These are phyloP conservation scores for Gryon sp. DNA, from an alignment of 1,140 invertebrate species.

Conservation along the genomic window DNA sequence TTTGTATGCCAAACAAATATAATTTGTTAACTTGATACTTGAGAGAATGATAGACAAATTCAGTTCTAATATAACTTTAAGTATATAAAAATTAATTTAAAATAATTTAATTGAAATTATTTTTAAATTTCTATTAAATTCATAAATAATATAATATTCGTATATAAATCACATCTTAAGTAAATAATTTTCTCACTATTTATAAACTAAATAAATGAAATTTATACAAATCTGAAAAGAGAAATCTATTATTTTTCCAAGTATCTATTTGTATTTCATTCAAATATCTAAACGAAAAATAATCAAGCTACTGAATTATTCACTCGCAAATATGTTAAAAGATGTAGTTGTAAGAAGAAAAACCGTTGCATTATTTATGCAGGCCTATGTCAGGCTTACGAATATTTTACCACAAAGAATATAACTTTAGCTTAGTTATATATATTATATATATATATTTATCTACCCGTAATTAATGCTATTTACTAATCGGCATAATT, in stretches of 20 bases:
- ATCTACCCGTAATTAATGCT: slow-evolving; percentile 70
- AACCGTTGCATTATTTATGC: slow-evolving; percentile 33
- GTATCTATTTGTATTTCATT: neutral
- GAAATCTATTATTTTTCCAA: neutral
- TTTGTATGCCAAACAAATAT: too few species aligned
- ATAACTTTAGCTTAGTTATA: slow-evolving; percentile 71
- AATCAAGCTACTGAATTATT: slow-evolving; percentile 13
- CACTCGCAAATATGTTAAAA: slow-evolving; percentile 26
- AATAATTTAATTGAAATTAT: too few species aligned
- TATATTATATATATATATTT: slow-evolving; percentile 70
- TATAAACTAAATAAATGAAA: too few species aligned
- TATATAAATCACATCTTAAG: too few species aligned
- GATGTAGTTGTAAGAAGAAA: slow-evolving; percentile 37
- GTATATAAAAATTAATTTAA: too few species aligned
- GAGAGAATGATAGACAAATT: too few species aligned
- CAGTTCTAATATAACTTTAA: too few species aligned
- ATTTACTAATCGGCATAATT: slow-evolving; percentile 70
- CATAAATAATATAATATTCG: too few species aligned
- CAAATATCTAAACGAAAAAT: neutral
- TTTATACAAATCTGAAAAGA: too few species aligned
- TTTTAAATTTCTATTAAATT: too few species aligned
- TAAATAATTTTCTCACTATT: too few species aligned
- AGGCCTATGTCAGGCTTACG: slow-evolving; percentile 64
- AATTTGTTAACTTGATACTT: too few species aligned
- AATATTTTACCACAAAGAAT: slow-evolving; percentile 76